Conservation (phyloP, 2,888 invertebrate species). For the Pegoplata infirma region DNA sequence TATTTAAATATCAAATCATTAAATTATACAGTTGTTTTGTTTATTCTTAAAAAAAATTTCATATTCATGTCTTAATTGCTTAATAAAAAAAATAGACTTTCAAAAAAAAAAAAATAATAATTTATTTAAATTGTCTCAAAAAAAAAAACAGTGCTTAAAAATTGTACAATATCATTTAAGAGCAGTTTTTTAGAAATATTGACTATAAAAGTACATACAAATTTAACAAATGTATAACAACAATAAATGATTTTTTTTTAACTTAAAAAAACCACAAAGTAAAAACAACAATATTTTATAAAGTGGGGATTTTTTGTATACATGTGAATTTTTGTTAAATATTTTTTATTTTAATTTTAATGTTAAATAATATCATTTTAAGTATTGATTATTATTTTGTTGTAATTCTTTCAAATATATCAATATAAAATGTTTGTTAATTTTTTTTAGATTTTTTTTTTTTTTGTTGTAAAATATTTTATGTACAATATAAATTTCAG, state of each 20-base stretch:
- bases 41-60: slow-evolving; percentile 16
- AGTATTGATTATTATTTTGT: slow-evolving; percentile 1
- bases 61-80: slow-evolving; percentile 49
- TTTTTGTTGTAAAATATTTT: no score
- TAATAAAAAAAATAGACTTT: slow-evolving; percentile 9
- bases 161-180: slow-evolving; percentile 24
- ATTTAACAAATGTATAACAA: slow-evolving; percentile 37
- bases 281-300: slow-evolving; percentile 3
- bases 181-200: slow-evolving; percentile 46
- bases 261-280: slow-evolving; percentile 16
- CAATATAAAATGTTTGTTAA: slow-evolving; percentile 8
- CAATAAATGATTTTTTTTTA: slow-evolving; percentile 14
- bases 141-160: not conserved
- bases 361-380: not conserved
- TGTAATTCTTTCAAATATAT: not conserved
- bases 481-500: not conserved
- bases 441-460: slow-evolving; percentile 17
- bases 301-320: not conserved
- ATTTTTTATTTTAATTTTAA: no score
- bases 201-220: slow-evolving; percentile 44
- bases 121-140: slow-evolving; percentile 11
- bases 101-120: slow-evolving; percentile 28
- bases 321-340: slow-evolving; percentile 15
- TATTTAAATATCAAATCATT: slow-evolving; percentile 58
- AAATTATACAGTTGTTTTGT: slow-evolving; percentile 29